Evolutionary conservation across 2,888 invertebrate genomes (phyloP), one percentile per base, ranked within the genome.

Genomic region (Noctua janthe): DNA sequence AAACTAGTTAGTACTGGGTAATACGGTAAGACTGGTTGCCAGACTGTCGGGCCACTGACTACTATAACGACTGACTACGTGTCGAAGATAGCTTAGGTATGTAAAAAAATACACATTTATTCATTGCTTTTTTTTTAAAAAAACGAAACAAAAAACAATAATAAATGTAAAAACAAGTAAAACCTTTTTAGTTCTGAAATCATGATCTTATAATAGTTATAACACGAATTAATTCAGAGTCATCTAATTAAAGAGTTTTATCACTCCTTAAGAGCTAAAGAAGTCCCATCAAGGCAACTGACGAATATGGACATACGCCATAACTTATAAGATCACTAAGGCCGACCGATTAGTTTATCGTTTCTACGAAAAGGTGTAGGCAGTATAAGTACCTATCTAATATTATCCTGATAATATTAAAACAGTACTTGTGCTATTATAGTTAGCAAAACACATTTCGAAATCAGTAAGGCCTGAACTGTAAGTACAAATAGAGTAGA

Each of bases 201-300:
- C 15, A 13, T 29, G 15, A 29, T 62, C 6, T 13, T n/a, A 13
- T n/a, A 13, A n/a, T 29, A 59, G n/a, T n/a, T n/a, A 29, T 15
- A 15, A 7, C 15, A 62, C 2, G 7, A 62, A 2, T 29, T 7
- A 62, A 62, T 62, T 62, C 11, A 10, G 23, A 56, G 59, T 59
- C 11, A 15, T 17, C 7, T 29, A 62, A 15, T 62, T 62, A 15
- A 39, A 7, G 15, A 15, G 15, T 29, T 62, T 15, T 62, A 62
- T 29, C 15, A 62, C 15, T n/a, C 59, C 13, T 15, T 35, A 35
- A 20, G 17, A 47, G n/a, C 15, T 2, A 7, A 15, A 69, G n/a
- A 15, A n/a, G 51, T 66, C 64, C 59, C 77, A 66, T 76, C 81
- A 78, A 84, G 76, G 78, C 66, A 49, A 51, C 29, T 75, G 29